Conservation (phyloP, 2,113 vertebrate species). For the Sula dactylatra region DNA sequence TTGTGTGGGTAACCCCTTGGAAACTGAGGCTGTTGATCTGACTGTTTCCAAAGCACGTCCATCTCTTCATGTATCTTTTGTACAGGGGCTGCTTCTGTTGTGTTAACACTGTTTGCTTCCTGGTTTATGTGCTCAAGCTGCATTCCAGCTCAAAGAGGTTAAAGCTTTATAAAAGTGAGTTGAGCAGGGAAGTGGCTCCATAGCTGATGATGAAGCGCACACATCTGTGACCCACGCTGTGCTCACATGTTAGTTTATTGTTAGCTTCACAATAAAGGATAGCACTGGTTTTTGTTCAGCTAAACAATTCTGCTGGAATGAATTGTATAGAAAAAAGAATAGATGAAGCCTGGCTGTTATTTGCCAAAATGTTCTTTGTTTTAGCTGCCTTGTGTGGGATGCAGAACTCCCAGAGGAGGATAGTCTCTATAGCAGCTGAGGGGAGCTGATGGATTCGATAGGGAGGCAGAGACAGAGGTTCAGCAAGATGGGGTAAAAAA, state of each 20-base stretch:
- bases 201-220: not conserved
- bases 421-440: not conserved
- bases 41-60: not conserved
- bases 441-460: not conserved
- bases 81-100: not conserved
- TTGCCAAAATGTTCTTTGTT: conserved; percentile 53
- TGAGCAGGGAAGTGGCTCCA: not conserved
- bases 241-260: conserved; percentile 39
- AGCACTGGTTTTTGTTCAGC: conserved; percentile 32
- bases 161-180: not conserved
- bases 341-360: conserved; percentile 32
- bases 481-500: not conserved
- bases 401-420: conserved; percentile 18
- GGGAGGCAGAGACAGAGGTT: not conserved
- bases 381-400: not conserved
- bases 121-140: conserved; percentile 24
- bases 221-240: conserved; percentile 52
- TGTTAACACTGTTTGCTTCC: conserved; percentile 30
- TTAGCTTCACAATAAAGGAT: conserved; percentile 44
- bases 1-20: not conserved
- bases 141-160: conserved; percentile 23
- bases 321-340: conserved; percentile 40
- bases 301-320: conserved; percentile 36
- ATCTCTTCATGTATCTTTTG: not conserved
- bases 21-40: not conserved